Percentiles rank a stretch among this genome's conserved stretches.
Evolutionary conservation across 2,113 vertebrate species (phyloP).

Genomic region (Panurus biarmicus): DNA sequence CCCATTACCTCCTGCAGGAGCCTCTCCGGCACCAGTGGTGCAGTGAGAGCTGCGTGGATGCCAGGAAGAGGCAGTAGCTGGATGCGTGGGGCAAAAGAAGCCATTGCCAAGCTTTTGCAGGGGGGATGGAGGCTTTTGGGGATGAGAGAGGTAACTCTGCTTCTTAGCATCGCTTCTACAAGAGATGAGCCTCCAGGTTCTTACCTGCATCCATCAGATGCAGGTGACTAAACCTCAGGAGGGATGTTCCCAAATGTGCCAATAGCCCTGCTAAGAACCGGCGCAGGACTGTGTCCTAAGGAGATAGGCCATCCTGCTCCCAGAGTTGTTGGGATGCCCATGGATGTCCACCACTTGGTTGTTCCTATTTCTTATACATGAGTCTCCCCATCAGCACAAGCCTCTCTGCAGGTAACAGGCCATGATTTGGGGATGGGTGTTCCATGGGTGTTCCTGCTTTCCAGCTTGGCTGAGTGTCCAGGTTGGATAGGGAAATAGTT

Average conservation of each 20-base stretch:
- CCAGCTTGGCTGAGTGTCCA: not conserved
- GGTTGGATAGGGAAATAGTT: not conserved
- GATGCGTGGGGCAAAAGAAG: conserved; percentile 21
- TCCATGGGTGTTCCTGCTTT: not conserved
- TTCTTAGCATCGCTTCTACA: not conserved
- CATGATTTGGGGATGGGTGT: not conserved
- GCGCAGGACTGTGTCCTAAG: not conserved
- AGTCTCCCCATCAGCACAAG: not conserved
- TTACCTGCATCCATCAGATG: not conserved
- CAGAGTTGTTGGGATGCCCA: not conserved
- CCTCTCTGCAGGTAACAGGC: not conserved
- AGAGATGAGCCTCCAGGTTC: not conserved
- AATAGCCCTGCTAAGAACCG: not conserved
- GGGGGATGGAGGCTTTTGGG: not conserved
- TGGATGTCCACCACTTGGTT: not conserved
- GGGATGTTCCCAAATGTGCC: not conserved
- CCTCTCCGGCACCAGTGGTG: not conserved
- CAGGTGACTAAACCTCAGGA: not conserved
- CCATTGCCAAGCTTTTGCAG: conserved; percentile 43
- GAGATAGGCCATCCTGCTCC: not conserved
- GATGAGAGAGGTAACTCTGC: not conserved
- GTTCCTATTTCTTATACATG: not conserved
- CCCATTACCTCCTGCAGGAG: not conserved
- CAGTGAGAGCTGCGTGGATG: not conserved
- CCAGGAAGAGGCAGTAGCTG: not conserved